These are phyloP conservation scores for Pseudomugil gertrudae DNA, from an alignment of 2,797 vertebrate species.

Conservation along the genomic window DNA sequence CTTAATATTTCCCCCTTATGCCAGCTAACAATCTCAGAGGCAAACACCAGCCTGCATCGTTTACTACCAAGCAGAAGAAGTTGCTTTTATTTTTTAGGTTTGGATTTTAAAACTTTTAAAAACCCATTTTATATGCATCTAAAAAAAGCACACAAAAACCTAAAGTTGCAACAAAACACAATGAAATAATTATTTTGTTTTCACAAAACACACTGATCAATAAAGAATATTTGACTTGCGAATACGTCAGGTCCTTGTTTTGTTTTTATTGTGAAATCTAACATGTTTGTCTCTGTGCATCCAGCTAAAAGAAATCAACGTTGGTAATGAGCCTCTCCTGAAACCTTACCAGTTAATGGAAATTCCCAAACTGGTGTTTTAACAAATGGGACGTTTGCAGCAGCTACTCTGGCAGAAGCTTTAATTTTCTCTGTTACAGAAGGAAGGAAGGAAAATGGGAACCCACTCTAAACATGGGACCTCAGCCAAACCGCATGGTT, in stretches of 20 bases:
- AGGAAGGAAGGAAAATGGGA: constrained; percentile 48
- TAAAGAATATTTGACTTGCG: no score
- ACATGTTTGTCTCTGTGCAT: constrained; percentile 17
- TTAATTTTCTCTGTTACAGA: constrained; percentile 48
- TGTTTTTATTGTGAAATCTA: constrained; percentile 12
- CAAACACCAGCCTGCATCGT: constrained; percentile 33
- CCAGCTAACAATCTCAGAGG: no score
- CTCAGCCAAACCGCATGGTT: constrained; percentile 52
- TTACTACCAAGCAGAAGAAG: neutral
- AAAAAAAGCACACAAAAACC: no score
- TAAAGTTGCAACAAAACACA: no score
- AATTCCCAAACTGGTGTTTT: constrained; percentile 48
- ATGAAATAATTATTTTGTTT: no score
- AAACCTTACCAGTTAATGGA: constrained; percentile 44
- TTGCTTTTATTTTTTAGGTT: no score
- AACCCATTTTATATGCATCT: no score
- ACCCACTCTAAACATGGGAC: constrained; percentile 59
- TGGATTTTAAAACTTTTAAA: no score
- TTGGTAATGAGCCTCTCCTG: constrained; percentile 52
- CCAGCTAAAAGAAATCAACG: constrained; percentile 57
- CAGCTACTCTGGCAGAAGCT: constrained; percentile 34
- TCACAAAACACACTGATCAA: neutral
- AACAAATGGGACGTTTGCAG: constrained; percentile 49
- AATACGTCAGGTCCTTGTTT: no score
- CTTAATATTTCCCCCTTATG: no score